phyloP scores from a whole-genome alignment of 1,140 invertebrate species.

The Daktulosphaira vitifoliae region DNA sequence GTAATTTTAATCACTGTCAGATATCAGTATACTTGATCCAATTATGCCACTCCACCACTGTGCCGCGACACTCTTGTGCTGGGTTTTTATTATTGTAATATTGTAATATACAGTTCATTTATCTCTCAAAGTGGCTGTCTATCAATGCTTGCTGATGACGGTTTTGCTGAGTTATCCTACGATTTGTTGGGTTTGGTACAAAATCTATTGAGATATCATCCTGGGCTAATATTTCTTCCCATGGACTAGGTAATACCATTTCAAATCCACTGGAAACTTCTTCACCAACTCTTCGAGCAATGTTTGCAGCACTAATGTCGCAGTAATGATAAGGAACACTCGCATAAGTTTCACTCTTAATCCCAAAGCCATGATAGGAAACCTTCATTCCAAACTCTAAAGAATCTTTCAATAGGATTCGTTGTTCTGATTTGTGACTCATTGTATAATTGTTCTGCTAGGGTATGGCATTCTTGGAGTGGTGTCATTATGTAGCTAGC shows the following conservation, averaged over 20 bases:
- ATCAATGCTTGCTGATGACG: not conserved
- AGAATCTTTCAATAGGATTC: conserved; percentile 43
- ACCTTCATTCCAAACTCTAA: conserved; percentile 43
- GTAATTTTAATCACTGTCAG: not conserved
- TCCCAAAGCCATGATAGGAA: conserved; percentile 41
- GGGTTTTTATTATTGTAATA: not conserved
- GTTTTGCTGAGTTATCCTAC: not conserved
- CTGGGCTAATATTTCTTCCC: not conserved
- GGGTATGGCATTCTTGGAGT: not conserved
- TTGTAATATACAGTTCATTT: not conserved
- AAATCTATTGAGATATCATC: not conserved
- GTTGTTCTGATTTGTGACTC: conserved; percentile 40
- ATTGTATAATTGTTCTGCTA: conserved; percentile 36
- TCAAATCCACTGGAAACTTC: not conserved
- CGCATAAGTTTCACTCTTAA: conserved; percentile 40
- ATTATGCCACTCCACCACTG: no score
- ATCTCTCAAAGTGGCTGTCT: not conserved
- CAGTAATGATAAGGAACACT: conserved; percentile 40
- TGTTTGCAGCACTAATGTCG: conserved; percentile 44
- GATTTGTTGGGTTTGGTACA: not conserved
- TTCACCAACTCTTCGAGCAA: conserved; percentile 36
- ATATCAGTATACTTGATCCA: no score
- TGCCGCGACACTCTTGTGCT: no score
- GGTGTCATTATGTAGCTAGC: conserved; percentile 4
- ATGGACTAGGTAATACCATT: not conserved